Evolutionary conservation across 2,113 vertebrate species (phyloP), one percentile per base, ranked within the genome.

Genomic region (Athene noctua): DNA sequence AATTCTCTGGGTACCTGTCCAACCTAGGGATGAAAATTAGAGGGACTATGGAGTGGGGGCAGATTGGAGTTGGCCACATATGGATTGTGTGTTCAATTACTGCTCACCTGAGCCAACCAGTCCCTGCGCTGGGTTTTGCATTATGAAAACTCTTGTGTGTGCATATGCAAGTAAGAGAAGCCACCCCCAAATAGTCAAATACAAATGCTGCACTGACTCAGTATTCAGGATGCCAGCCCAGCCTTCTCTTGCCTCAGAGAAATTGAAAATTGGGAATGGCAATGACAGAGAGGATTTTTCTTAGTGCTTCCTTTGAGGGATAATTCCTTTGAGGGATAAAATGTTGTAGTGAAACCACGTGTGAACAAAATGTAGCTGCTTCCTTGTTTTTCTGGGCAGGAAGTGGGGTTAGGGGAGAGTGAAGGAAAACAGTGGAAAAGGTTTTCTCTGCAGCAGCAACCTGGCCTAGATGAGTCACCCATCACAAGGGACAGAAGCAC

Each of bases 381-480:
- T 71, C 55, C 40, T 80, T 59, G 32, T 80, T 71, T 80, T 62
- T 38, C 46, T 38, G 34, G 44, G 44, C 46, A 40, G 17, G 36
- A 68, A 67, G 55, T 14, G 5, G 18, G 36, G 27, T 11, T 71
- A 58, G 57, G 34, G 44, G 49, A 90, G 34, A 52, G 29, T 23
- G 68, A 65, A 80, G 49, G 42, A 80, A 58, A 80, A 46, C 38
- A 58, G 81, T 23, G 51, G 57, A 38, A 42, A 59, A 80, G 74
- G 57, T 44, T 92, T 92, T 80, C 44, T 65, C 58, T 94, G 90
- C 80, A n/a, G 74, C 75, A 92, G 52, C 52, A 77, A 34, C 57
- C 80, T 92, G 89, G 80, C 80, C 80, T 75, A 29, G 85, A 85
- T 94, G 93, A 94, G 68, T 94, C 93, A 77, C 85, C 38, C 57